phyloP scores from a whole-genome alignment of 2,113 vertebrate genomes.

The Macrotus californicus region DNA sequence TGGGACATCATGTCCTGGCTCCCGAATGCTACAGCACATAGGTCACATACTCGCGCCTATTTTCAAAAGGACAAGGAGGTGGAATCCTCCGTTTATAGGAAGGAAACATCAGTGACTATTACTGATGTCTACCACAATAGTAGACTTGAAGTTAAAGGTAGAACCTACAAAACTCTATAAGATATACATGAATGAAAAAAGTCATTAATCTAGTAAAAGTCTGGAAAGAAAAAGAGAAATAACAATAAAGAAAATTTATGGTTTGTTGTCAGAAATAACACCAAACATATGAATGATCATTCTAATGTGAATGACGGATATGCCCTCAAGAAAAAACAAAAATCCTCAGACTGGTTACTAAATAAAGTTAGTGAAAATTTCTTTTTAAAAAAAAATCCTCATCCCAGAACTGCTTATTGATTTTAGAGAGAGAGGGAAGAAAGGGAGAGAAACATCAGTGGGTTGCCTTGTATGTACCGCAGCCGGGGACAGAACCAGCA shows the following conservation, averaged over 20 bases:
- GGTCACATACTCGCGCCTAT: neutral
- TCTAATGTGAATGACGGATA: neutral
- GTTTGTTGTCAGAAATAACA: neutral
- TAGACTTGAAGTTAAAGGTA: neutral
- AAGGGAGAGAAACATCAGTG: no score
- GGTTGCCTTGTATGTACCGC: no score
- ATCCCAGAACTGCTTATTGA: no score
- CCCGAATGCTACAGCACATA: neutral
- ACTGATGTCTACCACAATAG: neutral
- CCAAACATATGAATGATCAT: neutral
- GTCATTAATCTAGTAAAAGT: neutral
- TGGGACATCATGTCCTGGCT: neutral
- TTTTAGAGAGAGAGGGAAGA: no score
- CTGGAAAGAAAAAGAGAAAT: neutral
- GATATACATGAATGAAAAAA: neutral
- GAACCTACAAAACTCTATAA: neutral
- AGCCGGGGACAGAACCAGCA: no score
- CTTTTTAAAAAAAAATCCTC: no score
- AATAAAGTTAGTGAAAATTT: neutral
- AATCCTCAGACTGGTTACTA: neutral
- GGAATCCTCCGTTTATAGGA: neutral
- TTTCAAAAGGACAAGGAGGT: neutral
- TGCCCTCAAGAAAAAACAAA: neutral
- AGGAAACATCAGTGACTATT: neutral
- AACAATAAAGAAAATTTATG: neutral